Percentiles rank a stretch among this genome's conserved stretches.
Conservation (phyloP, 2,888 invertebrate genomes). For the Listrodromus nycthemerus region DNA sequence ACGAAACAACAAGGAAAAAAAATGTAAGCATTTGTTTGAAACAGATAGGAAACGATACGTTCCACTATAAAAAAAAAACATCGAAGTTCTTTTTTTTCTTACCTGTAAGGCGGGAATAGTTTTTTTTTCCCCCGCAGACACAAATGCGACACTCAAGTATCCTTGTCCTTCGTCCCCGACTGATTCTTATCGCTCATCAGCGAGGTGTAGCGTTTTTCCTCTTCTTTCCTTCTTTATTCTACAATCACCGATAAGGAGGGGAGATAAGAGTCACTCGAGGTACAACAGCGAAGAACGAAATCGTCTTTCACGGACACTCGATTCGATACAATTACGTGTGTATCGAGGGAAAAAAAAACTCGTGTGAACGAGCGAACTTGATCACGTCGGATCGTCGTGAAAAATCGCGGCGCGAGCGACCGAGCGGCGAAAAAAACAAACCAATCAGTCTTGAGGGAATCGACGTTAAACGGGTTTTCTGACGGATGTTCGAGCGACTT, state of each 20-base stretch:
- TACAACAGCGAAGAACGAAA: neutral
- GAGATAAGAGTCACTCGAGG: slow-evolving; percentile 8
- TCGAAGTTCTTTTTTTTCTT: neutral
- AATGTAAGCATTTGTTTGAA: neutral
- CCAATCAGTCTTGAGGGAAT: neutral
- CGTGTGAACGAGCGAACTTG: slow-evolving; percentile 11
- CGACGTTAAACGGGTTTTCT: neutral
- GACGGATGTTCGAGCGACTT: neutral
- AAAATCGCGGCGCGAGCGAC: neutral
- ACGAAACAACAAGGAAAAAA: neutral
- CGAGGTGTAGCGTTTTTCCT: slow-evolving; percentile 36
- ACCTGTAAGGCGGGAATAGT: neutral
- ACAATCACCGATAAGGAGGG: slow-evolving; percentile 42
- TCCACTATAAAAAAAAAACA: neutral
- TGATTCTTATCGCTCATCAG: slow-evolving; percentile 47
- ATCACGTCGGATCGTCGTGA: neutral
- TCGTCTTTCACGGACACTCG: slow-evolving; percentile 23
- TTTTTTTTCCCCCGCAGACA: neutral
- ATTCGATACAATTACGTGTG: neutral
- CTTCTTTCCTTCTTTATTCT: slow-evolving; percentile 18
- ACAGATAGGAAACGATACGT: neutral
- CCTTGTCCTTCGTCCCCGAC: slow-evolving; percentile 11
- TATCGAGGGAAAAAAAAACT: slow-evolving; percentile 5
- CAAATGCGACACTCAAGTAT: neutral
- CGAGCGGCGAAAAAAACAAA: neutral